These are phyloP conservation scores for Aculops lycopersici DNA, from an alignment of 1,140 invertebrate genomes.

Conservation along the genomic window DNA sequence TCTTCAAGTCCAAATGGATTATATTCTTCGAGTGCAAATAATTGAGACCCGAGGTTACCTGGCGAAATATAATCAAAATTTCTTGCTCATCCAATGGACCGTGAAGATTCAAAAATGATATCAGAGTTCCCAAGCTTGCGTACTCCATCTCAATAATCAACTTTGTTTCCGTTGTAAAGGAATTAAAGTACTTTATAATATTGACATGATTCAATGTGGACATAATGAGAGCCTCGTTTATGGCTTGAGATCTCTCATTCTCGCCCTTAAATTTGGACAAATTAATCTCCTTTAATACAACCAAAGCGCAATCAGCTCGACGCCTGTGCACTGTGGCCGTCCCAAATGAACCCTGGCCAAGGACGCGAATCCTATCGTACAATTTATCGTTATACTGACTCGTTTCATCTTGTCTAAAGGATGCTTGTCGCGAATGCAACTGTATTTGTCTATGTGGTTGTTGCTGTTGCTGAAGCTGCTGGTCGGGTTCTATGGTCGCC, in stretches of 20 bases:
- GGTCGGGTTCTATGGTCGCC: too few relatives aligned
- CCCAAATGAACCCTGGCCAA: slow-evolving; percentile 35
- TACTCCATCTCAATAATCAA: slow-evolving; percentile 50
- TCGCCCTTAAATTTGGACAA: slow-evolving; percentile 30
- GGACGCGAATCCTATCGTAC: slow-evolving; percentile 27
- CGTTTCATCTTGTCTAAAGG: too few relatives aligned
- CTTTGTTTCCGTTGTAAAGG: slow-evolving; percentile 34
- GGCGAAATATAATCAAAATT: slow-evolving; percentile 29
- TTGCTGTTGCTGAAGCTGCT: too few relatives aligned
- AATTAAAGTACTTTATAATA: slow-evolving; percentile 37
- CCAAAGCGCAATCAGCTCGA: slow-evolving; percentile 26
- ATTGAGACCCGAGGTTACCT: slow-evolving; percentile 31
- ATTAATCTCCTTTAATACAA: slow-evolving; percentile 42
- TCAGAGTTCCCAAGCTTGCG: slow-evolving; percentile 32
- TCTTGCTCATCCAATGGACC: slow-evolving; percentile 25
- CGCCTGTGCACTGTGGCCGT: slow-evolving; percentile 33
- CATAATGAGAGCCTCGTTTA: slow-evolving; percentile 36
- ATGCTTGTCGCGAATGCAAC: too few relatives aligned
- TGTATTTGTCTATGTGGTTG: too few relatives aligned
- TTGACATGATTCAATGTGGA: slow-evolving; percentile 36
- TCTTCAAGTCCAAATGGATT: slow-evolving; percentile 40
- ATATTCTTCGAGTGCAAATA: slow-evolving; percentile 39
- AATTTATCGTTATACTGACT: too few relatives aligned
- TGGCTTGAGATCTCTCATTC: slow-evolving; percentile 30
- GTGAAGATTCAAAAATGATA: slow-evolving; percentile 25